phyloP scores from a whole-genome alignment of 2,797 vertebrate species.

The Carduelis carduelis region DNA sequence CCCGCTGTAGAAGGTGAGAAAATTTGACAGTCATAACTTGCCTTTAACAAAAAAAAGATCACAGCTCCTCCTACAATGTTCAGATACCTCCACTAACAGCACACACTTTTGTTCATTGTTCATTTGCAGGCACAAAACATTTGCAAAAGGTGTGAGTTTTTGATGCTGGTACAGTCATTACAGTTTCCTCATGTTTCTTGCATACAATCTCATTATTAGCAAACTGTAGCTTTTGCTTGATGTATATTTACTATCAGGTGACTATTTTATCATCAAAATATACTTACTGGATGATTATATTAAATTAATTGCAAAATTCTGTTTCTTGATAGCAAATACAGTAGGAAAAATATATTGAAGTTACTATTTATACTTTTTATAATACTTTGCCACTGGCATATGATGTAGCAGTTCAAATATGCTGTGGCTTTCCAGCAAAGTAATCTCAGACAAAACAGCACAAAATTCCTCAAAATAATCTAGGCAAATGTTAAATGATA shows the following conservation, averaged over 20 bases:
- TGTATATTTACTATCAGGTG: not conserved
- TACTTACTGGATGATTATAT: not conserved
- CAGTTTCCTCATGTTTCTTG: not conserved
- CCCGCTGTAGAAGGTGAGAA: rapidly evolving
- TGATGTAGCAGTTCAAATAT: not conserved
- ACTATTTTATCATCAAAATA: conserved; percentile 30
- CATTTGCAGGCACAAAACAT: not conserved
- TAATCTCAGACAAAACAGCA: not conserved
- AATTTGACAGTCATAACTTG: not conserved
- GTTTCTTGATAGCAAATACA: not conserved
- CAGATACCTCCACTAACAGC: not conserved
- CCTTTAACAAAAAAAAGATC: not conserved
- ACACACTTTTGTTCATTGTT: not conserved
- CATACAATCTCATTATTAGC: not conserved
- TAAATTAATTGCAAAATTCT: conserved; percentile 29
- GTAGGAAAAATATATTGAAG: not conserved
- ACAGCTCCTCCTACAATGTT: not conserved
- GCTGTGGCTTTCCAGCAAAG: not conserved
- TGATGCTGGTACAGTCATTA: not conserved
- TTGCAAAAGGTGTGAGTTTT: not conserved
- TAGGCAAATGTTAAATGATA: not conserved
- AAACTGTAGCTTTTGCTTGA: not conserved
- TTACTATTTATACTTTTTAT: not conserved
- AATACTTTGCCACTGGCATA: not conserved
- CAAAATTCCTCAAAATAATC: not conserved